Conservation (phyloP, 2,113 vertebrate genomes). For the Merops nubicus region DNA sequence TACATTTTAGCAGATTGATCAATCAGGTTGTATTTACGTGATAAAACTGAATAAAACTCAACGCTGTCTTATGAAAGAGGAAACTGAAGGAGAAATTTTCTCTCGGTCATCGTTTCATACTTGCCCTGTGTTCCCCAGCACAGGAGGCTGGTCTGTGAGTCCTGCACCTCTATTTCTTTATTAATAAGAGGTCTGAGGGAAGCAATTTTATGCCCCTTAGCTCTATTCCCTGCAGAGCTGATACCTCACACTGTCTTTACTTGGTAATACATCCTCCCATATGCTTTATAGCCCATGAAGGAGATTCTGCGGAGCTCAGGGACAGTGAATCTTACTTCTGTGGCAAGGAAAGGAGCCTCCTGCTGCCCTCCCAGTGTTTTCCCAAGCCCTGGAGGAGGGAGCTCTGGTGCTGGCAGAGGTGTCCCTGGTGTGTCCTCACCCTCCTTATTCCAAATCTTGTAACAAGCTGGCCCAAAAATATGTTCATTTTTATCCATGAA, state of each 20-base stretch:
- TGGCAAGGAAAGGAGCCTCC: neutral
- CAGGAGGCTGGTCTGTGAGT: neutral
- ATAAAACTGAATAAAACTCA: neutral
- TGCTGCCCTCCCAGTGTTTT: neutral
- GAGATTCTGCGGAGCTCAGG: neutral
- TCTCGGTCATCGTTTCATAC: neutral
- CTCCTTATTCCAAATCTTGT: neutral
- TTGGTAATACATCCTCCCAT: neutral
- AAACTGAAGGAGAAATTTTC: neutral
- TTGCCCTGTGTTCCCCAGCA: neutral
- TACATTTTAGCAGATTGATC: neutral
- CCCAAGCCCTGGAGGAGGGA: rapidly evolving
- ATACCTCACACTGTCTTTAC: neutral
- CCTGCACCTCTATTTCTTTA: neutral
- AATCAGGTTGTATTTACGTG: neutral
- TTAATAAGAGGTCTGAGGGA: neutral
- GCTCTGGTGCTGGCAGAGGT: rapidly evolving
- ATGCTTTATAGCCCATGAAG: neutral
- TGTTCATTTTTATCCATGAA: neutral
- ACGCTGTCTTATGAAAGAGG: neutral
- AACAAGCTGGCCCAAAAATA: neutral
- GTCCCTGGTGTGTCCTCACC: rapidly evolving
- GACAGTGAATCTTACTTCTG: neutral
- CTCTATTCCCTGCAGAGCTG: neutral
- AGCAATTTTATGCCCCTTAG: neutral